Conservation (phyloP, 2,888 invertebrate genomes). For the Alloscopus bannaensis region DNA sequence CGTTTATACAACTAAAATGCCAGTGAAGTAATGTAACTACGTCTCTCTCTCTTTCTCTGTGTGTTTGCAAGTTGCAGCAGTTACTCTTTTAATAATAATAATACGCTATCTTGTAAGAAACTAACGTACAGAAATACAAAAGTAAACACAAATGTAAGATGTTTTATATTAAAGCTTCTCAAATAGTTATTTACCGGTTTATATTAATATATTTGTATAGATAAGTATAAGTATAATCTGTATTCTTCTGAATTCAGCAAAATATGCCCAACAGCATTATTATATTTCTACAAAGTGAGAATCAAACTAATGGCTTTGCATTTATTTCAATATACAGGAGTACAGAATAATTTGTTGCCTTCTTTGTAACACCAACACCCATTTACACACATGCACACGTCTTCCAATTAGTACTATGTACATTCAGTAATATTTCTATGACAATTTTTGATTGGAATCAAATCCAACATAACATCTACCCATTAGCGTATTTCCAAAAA, state of each 20-base stretch:
- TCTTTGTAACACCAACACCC: neutral
- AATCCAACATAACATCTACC: too few relatives aligned
- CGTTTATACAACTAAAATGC: constrained; percentile 43
- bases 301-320: constrained; percentile 33
- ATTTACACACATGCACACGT: too few relatives aligned
- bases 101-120: constrained; percentile 26
- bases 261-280: constrained; percentile 11
- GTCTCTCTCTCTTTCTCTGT: constrained; percentile 5
- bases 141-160: constrained; percentile 41
- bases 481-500: too few relatives aligned
- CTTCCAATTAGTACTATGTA: too few relatives aligned
- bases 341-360: constrained; percentile 7
- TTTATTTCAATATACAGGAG: constrained; percentile 20
- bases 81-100: constrained; percentile 6
- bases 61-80: constrained; percentile 9
- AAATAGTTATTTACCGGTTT: constrained; percentile 23
- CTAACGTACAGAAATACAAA: constrained; percentile 42
- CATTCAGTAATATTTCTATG: too few relatives aligned
- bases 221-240: constrained; percentile 26
- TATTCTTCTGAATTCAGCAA: constrained; percentile 31
- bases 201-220: constrained; percentile 4
- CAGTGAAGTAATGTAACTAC: constrained; percentile 20
- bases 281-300: constrained; percentile 28
- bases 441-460: too few relatives aligned
- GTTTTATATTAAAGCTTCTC: constrained; percentile 28